Conservation (phyloP, 1,140 invertebrate species). For the Sinonovacula constricta region DNA sequence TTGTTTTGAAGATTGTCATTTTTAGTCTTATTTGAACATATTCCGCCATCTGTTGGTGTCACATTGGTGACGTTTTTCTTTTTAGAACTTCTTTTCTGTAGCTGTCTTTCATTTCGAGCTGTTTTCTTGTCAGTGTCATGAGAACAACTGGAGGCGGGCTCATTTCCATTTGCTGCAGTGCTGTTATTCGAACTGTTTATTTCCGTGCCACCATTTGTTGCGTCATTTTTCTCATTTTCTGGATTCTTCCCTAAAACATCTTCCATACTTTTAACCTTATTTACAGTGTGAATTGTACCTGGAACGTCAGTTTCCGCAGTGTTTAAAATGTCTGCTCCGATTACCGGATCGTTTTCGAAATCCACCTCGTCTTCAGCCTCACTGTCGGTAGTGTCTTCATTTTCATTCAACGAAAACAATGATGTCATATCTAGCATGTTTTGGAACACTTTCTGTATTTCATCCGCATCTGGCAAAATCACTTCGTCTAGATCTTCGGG, state of each 20-base stretch:
- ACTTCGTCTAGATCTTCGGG: constrained; percentile 1
- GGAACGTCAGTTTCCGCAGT: neutral
- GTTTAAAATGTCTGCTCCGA: neutral
- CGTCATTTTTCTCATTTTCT: neutral
- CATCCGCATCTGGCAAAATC: constrained; percentile 28
- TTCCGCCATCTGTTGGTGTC: neutral
- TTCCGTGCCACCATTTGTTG: too few species aligned
- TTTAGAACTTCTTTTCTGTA: neutral
- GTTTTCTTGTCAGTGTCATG: too few species aligned
- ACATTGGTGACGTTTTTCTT: neutral
- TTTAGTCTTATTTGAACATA: neutral
- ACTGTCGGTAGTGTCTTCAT: neutral
- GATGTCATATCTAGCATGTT: constrained; percentile 39
- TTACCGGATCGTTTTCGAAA: neutral
- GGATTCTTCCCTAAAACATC: neutral
- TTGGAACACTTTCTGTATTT: constrained; percentile 42
- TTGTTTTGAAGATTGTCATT: neutral
- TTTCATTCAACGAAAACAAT: constrained; percentile 4
- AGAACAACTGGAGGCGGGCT: too few species aligned
- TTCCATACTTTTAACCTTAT: neutral
- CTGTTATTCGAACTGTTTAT: too few species aligned
- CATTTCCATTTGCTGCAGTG: too few species aligned
- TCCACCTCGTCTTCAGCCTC: neutral
- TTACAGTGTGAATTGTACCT: neutral
- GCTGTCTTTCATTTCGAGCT: neutral